phyloP scores from a whole-genome alignment of 2,888 invertebrate genomes.

The Eupeodes luniger region DNA sequence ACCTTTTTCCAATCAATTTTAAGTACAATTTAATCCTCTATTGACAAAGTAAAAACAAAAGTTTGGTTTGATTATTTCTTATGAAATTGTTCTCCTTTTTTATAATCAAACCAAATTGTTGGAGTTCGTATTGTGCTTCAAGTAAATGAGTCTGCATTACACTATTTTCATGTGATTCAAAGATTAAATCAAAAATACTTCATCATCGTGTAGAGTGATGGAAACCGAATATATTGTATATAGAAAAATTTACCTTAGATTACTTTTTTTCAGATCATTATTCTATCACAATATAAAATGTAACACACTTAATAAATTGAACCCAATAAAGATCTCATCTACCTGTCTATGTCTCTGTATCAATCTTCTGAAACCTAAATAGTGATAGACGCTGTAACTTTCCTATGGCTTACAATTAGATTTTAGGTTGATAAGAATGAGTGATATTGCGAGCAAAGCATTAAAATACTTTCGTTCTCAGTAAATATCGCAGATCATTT shows the following conservation, averaged over 20 bases:
- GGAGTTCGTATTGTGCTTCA: no score
- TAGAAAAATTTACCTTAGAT: no score
- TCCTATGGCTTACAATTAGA: slow-evolving; percentile 5
- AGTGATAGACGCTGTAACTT: not conserved
- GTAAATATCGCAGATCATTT: not conserved
- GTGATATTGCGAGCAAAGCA: slow-evolving; percentile 9
- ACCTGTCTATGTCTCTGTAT: slow-evolving; percentile 16
- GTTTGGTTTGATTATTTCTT: no score
- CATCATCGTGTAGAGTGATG: not conserved
- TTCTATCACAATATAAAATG: slow-evolving; percentile 8
- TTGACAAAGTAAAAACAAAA: no score
- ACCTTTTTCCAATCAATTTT: no score
- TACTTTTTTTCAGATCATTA: not conserved
- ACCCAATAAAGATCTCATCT: slow-evolving; percentile 26
- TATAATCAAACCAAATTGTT: no score
- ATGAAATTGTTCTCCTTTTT: no score
- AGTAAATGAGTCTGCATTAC: no score
- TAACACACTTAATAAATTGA: slow-evolving; percentile 61
- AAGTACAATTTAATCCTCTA: no score
- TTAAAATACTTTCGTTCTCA: slow-evolving; percentile 7
- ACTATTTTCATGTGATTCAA: no score
- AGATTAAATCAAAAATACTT: no score
- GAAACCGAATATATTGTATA: not conserved
- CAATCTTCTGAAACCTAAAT: not conserved
- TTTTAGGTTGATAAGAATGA: slow-evolving; percentile 60